Conservation (phyloP, 2,888 invertebrate genomes). For the Lapara coniferarum region DNA sequence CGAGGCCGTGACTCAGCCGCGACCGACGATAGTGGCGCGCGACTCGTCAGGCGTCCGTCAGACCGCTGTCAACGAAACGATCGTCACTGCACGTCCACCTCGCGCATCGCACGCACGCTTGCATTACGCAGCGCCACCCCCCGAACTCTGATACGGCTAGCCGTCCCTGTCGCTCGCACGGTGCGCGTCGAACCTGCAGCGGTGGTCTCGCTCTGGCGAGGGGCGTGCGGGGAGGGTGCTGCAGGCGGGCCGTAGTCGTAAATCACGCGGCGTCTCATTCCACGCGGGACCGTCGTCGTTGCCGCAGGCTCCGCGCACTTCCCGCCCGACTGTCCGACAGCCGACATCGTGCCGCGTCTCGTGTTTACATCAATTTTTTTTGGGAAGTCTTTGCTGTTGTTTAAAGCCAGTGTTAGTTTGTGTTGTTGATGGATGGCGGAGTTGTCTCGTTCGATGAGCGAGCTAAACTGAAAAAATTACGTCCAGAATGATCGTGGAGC, state of each 20-base stretch:
- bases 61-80: conserved; percentile 78
- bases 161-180: conserved; percentile 62
- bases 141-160: conserved; percentile 65
- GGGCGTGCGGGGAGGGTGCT: conserved; percentile 79
- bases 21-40: conserved; percentile 61
- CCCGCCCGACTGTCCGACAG: conserved; percentile 74
- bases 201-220: conserved; percentile 64
- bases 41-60: conserved; percentile 51
- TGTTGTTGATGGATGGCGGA: conserved; percentile 72
- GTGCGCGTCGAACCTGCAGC: conserved; percentile 38
- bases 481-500: conserved; percentile 81
- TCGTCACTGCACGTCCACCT: conserved; percentile 81
- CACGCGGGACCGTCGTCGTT: conserved; percentile 82
- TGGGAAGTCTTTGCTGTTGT: conserved; percentile 68
- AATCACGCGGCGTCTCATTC: conserved; percentile 83
- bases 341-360: conserved; percentile 78
- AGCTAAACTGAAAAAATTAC: conserved; percentile 74
- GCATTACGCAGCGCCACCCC: conserved; percentile 84
- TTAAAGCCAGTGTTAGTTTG: conserved; percentile 62
- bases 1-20: conserved; percentile 73
- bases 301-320: conserved; percentile 82
- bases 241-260: conserved; percentile 85
- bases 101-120: conserved; percentile 83
- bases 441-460: conserved; percentile 60
- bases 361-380: conserved; percentile 74